Conservation (phyloP, 2,888 invertebrate genomes). For the Mayetiola destructor region DNA sequence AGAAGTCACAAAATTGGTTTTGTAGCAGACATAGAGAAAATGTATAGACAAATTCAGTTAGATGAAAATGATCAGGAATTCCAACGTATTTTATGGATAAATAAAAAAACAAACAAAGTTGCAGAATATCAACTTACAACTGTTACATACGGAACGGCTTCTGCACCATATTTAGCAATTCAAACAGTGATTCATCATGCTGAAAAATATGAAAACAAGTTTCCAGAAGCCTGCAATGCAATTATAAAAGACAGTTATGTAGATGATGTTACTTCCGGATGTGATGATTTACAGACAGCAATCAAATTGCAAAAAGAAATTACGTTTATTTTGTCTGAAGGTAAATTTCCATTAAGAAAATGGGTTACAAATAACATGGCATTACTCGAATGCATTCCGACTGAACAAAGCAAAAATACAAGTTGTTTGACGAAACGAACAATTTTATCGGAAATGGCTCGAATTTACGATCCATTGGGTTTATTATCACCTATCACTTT, state of each 20-base stretch:
- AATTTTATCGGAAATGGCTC: not conserved
- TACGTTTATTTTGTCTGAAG: conserved; percentile 11
- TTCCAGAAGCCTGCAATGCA: conserved; percentile 17
- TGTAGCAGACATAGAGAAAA: conserved; percentile 24
- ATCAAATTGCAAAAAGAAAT: conserved; percentile 17
- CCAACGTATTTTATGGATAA: conserved; percentile 22
- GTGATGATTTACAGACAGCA: conserved; percentile 17
- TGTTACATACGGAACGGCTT: conserved; percentile 21
- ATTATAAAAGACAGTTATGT: conserved; percentile 18
- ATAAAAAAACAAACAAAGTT: conserved; percentile 16
- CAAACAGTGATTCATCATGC: conserved; percentile 18
- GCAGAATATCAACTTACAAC: conserved; percentile 19
- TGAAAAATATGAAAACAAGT: conserved; percentile 8
- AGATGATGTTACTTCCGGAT: conserved; percentile 20
- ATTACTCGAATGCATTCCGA: conserved; percentile 14
- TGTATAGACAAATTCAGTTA: conserved; percentile 24
- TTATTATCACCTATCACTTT: not conserved
- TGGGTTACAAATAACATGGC: conserved; percentile 17
- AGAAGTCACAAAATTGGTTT: conserved; percentile 19
- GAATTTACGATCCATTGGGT: not conserved
- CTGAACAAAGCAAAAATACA: conserved; percentile 1
- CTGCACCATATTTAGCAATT: conserved; percentile 21
- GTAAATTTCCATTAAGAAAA: conserved; percentile 19
- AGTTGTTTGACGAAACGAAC: not conserved
- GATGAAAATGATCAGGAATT: conserved; percentile 19